phyloP scores from a whole-genome alignment of 2,113 vertebrate species.

The Tinamus guttatus region DNA sequence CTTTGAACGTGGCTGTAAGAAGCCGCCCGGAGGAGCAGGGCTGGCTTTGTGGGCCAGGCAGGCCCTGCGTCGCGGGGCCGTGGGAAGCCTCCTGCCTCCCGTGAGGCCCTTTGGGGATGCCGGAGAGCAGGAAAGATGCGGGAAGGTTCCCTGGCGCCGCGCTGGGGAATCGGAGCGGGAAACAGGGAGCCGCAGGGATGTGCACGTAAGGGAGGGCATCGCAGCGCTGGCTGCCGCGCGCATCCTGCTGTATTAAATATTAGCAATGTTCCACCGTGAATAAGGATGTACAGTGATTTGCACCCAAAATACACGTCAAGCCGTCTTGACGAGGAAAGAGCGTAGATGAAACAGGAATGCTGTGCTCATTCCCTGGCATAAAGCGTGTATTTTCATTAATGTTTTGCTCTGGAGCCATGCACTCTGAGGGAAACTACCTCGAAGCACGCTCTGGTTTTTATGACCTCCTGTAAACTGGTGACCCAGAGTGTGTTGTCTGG shows the following conservation, averaged over 20 bases:
- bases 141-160: rapidly evolving
- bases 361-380: neutral
- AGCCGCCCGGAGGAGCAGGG: neutral
- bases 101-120: neutral
- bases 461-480: neutral
- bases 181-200: neutral
- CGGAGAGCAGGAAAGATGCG: rapidly evolving
- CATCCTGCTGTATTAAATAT: neutral
- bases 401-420: neutral
- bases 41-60: rapidly evolving
- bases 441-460: neutral
- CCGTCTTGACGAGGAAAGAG: neutral
- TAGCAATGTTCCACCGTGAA: neutral
- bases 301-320: neutral
- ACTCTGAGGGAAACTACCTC: neutral
- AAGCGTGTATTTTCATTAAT: rapidly evolving
- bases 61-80: rapidly evolving
- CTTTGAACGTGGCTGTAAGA: neutral
- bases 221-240: rapidly evolving
- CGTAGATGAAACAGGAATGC: rapidly evolving
- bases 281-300: neutral
- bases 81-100: neutral
- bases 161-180: rapidly evolving
- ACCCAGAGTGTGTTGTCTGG: neutral
- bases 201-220: neutral